phyloP scores from a whole-genome alignment of 2,888 invertebrate species.

The Seira musarum region DNA sequence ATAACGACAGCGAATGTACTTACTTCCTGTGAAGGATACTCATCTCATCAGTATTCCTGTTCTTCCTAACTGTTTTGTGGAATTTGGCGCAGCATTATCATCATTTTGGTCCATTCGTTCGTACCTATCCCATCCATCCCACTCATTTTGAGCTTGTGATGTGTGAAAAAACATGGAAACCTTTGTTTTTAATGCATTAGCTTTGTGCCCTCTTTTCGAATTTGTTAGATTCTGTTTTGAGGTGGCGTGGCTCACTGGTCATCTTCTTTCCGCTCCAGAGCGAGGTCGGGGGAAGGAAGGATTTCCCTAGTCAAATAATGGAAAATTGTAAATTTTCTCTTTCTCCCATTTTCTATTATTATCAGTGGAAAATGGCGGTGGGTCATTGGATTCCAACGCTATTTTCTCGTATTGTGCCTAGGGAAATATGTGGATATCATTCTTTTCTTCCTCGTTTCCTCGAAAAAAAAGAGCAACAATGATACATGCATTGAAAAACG shows the following conservation, averaged over 20 bases:
- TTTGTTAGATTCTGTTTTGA: constrained; percentile 1
- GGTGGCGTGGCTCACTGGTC: no score
- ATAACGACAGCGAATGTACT: no score
- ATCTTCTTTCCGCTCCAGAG: no score
- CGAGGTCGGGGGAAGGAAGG: no score
- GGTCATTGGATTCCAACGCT: no score
- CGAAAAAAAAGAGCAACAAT: constrained; percentile 17
- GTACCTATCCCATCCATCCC: no score
- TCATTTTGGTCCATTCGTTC: no score
- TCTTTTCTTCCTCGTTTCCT: constrained; percentile 30
- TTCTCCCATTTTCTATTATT: no score
- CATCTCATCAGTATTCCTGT: constrained; percentile 33
- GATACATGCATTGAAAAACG: neutral
- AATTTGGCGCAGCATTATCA: neutral
- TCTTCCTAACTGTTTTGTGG: neutral
- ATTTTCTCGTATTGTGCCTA: constrained; percentile 29
- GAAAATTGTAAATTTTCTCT: no score
- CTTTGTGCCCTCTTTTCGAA: constrained; percentile 1
- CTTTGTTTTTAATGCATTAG: constrained; percentile 26
- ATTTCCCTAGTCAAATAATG: no score
- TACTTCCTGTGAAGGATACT: neutral
- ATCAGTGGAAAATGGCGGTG: no score
- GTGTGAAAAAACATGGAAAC: neutral
- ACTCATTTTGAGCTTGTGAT: neutral
- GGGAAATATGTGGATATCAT: constrained; percentile 35